Percentiles rank a stretch among this genome's conserved stretches.
Conservation (phyloP, 1,140 invertebrate genomes). For the Ceratina calcarata region DNA sequence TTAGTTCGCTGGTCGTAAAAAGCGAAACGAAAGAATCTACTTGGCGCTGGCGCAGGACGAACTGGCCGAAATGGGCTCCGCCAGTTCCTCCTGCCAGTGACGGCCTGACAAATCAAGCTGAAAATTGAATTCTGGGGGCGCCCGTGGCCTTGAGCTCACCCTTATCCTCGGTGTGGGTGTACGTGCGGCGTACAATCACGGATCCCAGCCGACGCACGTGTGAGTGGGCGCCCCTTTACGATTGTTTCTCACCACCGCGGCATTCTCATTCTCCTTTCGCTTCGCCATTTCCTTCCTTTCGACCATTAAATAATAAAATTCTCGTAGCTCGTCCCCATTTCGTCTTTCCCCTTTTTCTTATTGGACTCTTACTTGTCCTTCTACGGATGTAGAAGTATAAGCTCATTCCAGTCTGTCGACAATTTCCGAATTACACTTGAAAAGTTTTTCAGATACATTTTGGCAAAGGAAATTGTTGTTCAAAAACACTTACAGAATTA, state of each 20-base stretch:
- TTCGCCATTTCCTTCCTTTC: conserved; percentile 40
- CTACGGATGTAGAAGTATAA: background rate
- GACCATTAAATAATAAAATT: conserved; percentile 56
- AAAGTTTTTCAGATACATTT: background rate
- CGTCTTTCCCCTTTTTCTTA: background rate
- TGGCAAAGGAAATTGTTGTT: too few species aligned
- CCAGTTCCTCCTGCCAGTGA: conserved; percentile 66
- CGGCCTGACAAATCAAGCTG: conserved; percentile 79
- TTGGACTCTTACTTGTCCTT: background rate
- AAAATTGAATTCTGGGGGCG: conserved; percentile 78
- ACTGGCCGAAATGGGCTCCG: conserved; percentile 72
- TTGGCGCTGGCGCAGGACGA: conserved; percentile 61
- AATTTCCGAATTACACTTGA: background rate
- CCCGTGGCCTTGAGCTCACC: conserved; percentile 51
- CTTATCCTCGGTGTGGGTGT: conserved; percentile 38
- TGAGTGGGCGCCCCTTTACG: conserved; percentile 58
- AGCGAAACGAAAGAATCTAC: conserved; percentile 72
- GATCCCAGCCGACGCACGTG: background rate
- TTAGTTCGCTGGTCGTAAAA: conserved; percentile 56
- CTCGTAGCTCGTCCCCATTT: conserved; percentile 14
- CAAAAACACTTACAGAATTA: too few species aligned
- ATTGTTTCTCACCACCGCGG: conserved; percentile 69
- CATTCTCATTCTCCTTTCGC: conserved; percentile 57
- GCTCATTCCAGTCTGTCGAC: background rate
- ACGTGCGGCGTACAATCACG: background rate